Evolutionary conservation across 2,888 invertebrate species (phyloP).

Genomic region (Petrophora chlorosata): DNA sequence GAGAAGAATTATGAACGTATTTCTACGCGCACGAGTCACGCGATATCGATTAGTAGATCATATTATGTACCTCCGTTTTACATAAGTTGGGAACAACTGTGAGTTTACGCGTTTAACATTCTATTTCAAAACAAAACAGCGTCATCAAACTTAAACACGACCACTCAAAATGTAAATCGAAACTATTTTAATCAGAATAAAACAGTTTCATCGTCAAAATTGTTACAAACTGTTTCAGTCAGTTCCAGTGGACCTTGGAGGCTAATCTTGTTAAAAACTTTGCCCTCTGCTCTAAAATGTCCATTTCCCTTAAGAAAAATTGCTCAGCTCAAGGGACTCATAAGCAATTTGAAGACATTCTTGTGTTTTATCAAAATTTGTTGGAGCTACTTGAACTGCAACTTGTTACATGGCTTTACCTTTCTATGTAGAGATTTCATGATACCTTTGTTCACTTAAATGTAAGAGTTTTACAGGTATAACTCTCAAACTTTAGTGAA

Average conservation of each 20-base stretch:
- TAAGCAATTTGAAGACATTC: conserved; percentile 21
- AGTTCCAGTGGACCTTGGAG: conserved; percentile 43
- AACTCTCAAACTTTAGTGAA: too few relatives aligned
- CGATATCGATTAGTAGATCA: too few relatives aligned
- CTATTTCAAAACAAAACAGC: too few relatives aligned
- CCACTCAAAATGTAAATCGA: conserved; percentile 12
- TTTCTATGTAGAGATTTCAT: not conserved
- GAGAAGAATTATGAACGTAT: too few relatives aligned
- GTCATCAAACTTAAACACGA: not conserved
- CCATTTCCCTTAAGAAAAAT: conserved; percentile 34
- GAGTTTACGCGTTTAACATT: too few relatives aligned
- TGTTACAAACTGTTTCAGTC: conserved; percentile 51
- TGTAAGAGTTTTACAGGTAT: too few relatives aligned
- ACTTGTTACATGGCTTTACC: conserved; percentile 6
- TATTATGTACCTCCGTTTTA: too few relatives aligned
- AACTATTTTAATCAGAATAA: conserved; percentile 25
- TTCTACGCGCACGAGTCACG: too few relatives aligned
- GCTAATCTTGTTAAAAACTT: conserved; percentile 52
- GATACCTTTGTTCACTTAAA: not conserved
- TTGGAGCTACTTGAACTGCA: conserved; percentile 10
- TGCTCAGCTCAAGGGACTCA: conserved; percentile 19
- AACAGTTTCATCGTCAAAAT: conserved; percentile 46
- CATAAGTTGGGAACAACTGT: too few relatives aligned
- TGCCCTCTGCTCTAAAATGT: conserved; percentile 23
- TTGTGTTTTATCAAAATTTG: conserved; percentile 13